phyloP scores from a whole-genome alignment of 2,113 vertebrate species.

The Scopus umbretta region DNA sequence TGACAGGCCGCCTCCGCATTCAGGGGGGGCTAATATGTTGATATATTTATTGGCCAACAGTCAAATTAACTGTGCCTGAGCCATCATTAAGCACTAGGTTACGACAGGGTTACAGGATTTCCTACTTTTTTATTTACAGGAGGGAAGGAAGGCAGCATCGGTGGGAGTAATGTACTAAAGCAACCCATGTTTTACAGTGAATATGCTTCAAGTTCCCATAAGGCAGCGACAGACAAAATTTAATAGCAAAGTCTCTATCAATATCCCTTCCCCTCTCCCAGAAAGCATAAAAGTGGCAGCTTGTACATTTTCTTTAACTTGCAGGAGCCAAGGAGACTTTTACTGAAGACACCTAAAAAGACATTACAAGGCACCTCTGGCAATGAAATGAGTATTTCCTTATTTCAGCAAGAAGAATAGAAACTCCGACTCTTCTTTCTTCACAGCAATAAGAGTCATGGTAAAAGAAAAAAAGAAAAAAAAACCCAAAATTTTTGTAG shows the following conservation, averaged over 20 bases:
- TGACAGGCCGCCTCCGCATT: conserved; percentile 19
- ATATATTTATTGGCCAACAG: conserved; percentile 9
- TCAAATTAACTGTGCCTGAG: conserved; percentile 50
- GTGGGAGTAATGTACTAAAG: not conserved
- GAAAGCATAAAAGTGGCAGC: not conserved
- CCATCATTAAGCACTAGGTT: conserved; percentile 8
- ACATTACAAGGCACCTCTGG: conserved; percentile 19
- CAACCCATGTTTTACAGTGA: not conserved
- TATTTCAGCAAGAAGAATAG: conserved; percentile 28
- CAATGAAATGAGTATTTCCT: conserved; percentile 17
- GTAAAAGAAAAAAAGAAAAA: not conserved
- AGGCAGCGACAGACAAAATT: not conserved
- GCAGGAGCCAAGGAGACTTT: conserved; percentile 22
- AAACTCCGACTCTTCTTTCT: not conserved
- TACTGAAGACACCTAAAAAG: not conserved
- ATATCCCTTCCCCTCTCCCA: not conserved
- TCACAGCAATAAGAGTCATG: not conserved
- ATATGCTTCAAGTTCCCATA: not conserved
- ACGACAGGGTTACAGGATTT: not conserved
- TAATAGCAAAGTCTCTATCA: not conserved
- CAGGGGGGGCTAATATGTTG: not conserved
- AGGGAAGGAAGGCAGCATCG: not conserved
- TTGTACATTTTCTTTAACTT: conserved; percentile 1
- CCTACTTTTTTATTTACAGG: conserved; percentile 54
- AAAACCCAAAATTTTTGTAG: not conserved